Conservation (phyloP, 2,113 vertebrate species). For the Acinonyx jubatus region DNA sequence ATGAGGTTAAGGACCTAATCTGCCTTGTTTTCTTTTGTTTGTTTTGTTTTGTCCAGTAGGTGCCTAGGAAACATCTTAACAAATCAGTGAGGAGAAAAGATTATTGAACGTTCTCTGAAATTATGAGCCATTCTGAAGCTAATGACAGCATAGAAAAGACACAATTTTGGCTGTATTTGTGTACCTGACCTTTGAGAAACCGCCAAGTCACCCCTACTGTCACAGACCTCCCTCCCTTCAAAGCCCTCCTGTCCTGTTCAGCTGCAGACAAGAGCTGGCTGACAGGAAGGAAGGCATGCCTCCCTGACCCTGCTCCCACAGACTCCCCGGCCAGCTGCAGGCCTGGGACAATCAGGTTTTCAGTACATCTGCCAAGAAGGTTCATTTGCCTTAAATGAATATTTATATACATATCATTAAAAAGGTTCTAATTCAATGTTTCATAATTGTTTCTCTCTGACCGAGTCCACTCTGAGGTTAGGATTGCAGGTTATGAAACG, state of each 20-base stretch:
- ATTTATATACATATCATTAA: conserved; percentile 27
- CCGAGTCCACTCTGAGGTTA: background rate
- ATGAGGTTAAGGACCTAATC: background rate
- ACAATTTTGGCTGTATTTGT: background rate
- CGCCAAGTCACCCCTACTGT: background rate
- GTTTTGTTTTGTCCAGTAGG: background rate
- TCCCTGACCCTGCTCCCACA: background rate
- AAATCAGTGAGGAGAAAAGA: background rate
- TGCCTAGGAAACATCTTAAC: background rate
- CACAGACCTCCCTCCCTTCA: background rate
- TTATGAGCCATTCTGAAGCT: background rate
- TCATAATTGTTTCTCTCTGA: background rate
- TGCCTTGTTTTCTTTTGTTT: background rate
- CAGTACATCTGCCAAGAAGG: background rate
- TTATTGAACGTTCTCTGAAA: background rate
- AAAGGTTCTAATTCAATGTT: conserved; percentile 10
- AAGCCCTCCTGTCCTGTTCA: conserved; percentile 18
- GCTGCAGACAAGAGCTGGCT: background rate
- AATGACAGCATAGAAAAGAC: background rate
- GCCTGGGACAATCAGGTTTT: background rate
- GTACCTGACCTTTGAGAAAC: background rate
- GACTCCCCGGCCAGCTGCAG: conserved; percentile 3
- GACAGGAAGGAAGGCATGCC: background rate
- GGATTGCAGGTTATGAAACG: background rate
- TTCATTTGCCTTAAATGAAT: background rate